Conservation (phyloP, 2,113 vertebrate genomes). For the Aspidoscelis tigris region DNA sequence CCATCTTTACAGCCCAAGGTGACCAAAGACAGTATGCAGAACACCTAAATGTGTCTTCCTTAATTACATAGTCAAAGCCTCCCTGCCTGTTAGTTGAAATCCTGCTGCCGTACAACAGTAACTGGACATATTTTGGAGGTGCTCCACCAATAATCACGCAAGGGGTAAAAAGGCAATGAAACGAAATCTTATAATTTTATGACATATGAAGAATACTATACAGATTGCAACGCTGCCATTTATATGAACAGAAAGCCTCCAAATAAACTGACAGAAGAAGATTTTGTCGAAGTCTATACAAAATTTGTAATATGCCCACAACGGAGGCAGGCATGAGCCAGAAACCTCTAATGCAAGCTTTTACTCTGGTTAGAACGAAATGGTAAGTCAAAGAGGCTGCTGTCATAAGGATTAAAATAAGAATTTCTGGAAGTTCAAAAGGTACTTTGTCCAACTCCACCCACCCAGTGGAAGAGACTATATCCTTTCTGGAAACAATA, state of each 20-base stretch:
- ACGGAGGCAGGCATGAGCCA: not conserved
- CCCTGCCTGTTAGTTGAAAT: too few relatives aligned
- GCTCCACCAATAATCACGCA: not conserved
- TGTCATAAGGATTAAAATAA: not conserved
- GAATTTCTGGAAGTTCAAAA: not conserved
- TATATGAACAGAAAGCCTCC: not conserved
- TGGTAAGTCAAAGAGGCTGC: not conserved
- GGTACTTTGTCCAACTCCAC: not conserved
- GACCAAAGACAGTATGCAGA: too few relatives aligned
- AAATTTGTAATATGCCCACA: not conserved
- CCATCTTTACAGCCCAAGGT: not conserved
- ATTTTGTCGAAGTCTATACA: not conserved
- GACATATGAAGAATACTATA: slow-evolving; percentile 5
- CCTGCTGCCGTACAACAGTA: too few relatives aligned
- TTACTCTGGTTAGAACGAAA: too few relatives aligned
- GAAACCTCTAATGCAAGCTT: not conserved
- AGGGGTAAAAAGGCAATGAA: not conserved
- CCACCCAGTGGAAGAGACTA: not conserved
- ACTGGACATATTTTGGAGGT: not conserved
- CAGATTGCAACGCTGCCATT: not conserved
- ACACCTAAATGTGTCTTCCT: not conserved
- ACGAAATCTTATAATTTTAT: slow-evolving; percentile 11
- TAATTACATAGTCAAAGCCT: not conserved
- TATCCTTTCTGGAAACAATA: not conserved
- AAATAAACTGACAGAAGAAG: not conserved